Evolutionary conservation across 1,140 invertebrate genomes (phyloP), one percentile per base, ranked within the genome.

Genomic region (Drosophila bifasciata): DNA sequence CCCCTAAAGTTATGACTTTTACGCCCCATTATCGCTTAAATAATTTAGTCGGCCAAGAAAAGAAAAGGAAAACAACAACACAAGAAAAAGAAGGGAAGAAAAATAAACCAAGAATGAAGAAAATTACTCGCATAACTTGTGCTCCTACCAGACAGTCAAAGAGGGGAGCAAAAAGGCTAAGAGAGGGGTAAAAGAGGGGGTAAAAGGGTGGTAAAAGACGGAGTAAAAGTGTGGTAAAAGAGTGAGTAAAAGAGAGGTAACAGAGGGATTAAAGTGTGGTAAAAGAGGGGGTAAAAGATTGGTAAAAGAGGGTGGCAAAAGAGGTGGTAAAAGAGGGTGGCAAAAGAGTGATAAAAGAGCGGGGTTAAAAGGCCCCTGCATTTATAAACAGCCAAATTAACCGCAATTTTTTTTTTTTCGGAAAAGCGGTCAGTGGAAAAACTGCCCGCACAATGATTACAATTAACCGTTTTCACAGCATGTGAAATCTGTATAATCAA

Each of bases 11-110:
- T 85, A 88, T 70, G 83, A 77, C 59, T 74, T 78, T 89, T 66
- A 88, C 69, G 79, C 61, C 55, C 84, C 84, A 85, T 88, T 85
- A 85, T 86, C 79, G 68, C 79, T 74, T 89, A 45, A 89, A 85
- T 79, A 85, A 83, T 83, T 83, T 79, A 83, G 76, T 74, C 69
- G 36, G 50, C 55, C 64, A 59, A 36, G 19, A 50, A 45, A n/a
- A n/a, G n/a, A n/a, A 64, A 15, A 57, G 46, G 39, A 52, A 56
- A 56, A 41, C 28, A 36, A 36, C 11, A 36, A 11, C 13, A 36
- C 11, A 36, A 11, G 11, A 13, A 36, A 28, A 25, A 23, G 51
- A 64, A 56, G 64, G 56, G 45, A 44, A 76, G 36, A 57, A 64
- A 63, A 44, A 51, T 58, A 79, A 64, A 25, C 9, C 21, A 32